Evolutionary conservation across 2,113 vertebrate genomes (phyloP).

Genomic region (Smithornis capensis): DNA sequence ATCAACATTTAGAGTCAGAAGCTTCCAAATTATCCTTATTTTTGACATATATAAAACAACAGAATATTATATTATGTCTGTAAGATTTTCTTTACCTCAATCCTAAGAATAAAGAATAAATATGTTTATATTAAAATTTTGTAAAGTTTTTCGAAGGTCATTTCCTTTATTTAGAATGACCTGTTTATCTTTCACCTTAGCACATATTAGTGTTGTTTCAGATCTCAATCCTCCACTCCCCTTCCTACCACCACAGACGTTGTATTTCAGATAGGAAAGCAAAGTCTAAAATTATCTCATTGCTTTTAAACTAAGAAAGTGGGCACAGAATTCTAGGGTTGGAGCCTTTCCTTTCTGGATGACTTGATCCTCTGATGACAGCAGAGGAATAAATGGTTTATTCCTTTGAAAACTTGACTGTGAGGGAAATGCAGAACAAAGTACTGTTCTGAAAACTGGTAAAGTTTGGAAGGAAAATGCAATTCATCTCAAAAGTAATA

Average conservation of each 20-base stretch:
- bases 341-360: not conserved
- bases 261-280: not conserved
- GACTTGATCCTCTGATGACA: not conserved
- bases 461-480: not conserved
- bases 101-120: not conserved
- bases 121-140: not conserved
- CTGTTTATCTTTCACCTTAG: not conserved
- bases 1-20: not conserved
- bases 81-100: not conserved
- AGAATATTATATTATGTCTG: not conserved
- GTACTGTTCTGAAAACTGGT: not conserved
- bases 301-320: not conserved
- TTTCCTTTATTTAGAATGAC: not conserved
- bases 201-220: rapidly evolving
- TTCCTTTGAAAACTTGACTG: not conserved
- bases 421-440: not conserved
- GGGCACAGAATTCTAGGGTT: not conserved
- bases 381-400: not conserved
- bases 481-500: not conserved
- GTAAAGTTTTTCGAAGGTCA: not conserved
- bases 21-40: not conserved
- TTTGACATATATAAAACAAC: not conserved
- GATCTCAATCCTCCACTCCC: not conserved
- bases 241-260: not conserved
- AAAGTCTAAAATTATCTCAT: not conserved